Evolutionary conservation across 1,140 invertebrate genomes (phyloP).

Genomic region (Nymphalis io): DNA sequence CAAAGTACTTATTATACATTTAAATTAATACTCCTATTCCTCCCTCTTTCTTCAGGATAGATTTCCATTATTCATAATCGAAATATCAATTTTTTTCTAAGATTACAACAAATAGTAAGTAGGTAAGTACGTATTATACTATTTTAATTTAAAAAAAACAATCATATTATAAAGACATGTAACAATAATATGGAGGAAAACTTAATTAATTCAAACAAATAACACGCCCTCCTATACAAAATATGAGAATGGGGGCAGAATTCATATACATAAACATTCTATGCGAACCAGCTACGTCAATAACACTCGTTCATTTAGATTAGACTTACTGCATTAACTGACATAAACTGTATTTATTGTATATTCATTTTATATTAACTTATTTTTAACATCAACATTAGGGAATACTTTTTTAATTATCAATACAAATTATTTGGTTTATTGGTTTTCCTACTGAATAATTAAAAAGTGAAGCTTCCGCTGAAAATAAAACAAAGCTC

Average conservation of each 20-base stretch:
- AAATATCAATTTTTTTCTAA: slow-evolving; percentile 8
- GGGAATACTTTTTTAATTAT: neutral
- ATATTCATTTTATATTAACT: neutral
- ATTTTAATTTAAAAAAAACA: slow-evolving; percentile 4
- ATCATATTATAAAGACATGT: slow-evolving; percentile 26
- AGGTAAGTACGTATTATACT: neutral
- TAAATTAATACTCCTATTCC: slow-evolving; percentile 22
- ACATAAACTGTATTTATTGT: slow-evolving; percentile 17
- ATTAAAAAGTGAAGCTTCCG: neutral
- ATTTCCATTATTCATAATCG: slow-evolving; percentile 31
- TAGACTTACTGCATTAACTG: slow-evolving; percentile 56
- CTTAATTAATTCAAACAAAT: slow-evolving; percentile 68
- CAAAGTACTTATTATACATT: slow-evolving; percentile 22
- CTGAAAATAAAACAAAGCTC: neutral
- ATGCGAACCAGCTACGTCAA: slow-evolving; percentile 62
- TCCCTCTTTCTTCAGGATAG: slow-evolving; percentile 22
- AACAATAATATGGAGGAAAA: slow-evolving; percentile 51
- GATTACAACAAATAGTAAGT: neutral
- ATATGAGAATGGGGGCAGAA: slow-evolving; percentile 58
- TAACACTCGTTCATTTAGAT: slow-evolving; percentile 60
- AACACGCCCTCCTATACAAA: slow-evolving; percentile 60
- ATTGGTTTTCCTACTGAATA: neutral
- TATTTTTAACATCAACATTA: neutral
- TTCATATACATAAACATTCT: slow-evolving; percentile 49
- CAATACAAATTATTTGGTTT: neutral